phyloP scores from a whole-genome alignment of 1,140 invertebrate species.

The Diachasmimorpha longicaudata region DNA sequence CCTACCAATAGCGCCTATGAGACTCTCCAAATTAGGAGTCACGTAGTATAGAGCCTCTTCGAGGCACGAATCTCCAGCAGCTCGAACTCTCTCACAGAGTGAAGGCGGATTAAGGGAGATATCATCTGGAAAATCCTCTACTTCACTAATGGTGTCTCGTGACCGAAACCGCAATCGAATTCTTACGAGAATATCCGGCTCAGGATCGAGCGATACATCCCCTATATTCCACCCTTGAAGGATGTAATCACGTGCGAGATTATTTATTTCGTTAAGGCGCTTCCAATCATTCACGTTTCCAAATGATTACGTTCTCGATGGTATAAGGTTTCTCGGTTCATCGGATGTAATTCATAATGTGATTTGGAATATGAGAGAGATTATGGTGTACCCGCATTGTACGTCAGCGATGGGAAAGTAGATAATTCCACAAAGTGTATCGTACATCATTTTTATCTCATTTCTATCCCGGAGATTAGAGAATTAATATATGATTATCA shows the following conservation, averaged over 20 bases:
- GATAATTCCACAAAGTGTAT: too few species aligned
- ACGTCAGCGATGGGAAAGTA: too few species aligned
- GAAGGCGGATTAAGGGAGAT: slow-evolving; percentile 11
- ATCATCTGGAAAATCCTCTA: not conserved
- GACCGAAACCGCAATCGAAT: not conserved
- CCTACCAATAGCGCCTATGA: too few species aligned
- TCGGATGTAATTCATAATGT: too few species aligned
- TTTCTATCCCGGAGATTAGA: too few species aligned
- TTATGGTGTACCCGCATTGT: too few species aligned
- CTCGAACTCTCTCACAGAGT: not conserved
- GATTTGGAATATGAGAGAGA: too few species aligned
- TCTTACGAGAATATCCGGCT: not conserved
- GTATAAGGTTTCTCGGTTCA: not conserved
- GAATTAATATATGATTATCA: too few species aligned
- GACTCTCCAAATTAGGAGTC: not conserved
- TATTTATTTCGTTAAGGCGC: not conserved
- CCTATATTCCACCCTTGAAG: not conserved
- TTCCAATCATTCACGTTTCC: not conserved
- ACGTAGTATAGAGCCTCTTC: not conserved
- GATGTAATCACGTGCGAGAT: not conserved
- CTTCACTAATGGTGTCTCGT: not conserved
- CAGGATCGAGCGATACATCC: not conserved
- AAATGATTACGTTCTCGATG: not conserved
- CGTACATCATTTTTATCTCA: too few species aligned
- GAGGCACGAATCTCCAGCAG: not conserved